Evolutionary conservation across 2,797 vertebrate genomes (phyloP), one percentile per base, ranked within the genome.

Genomic region (Picus viridis): DNA sequence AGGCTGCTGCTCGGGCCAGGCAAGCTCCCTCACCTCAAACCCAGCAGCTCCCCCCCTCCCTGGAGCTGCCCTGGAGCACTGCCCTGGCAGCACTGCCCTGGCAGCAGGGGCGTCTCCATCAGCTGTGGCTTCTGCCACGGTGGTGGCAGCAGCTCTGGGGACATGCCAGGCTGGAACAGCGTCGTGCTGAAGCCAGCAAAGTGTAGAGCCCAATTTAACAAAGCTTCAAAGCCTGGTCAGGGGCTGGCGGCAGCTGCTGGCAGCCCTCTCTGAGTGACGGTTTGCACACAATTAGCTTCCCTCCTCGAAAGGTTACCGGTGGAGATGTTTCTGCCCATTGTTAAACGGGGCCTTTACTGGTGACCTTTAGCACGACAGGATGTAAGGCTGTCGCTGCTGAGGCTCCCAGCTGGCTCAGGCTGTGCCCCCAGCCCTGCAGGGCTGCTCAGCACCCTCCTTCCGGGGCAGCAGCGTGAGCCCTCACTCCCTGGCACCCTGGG

Each of bases 51-150:
- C 5, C 36, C 16, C 2, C 6, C 22, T 1, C 14, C 36, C n/a
- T 26, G n/a, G n/a, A n/a, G n/a, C n/a, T n/a, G n/a, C 6, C 17
- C 63, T 5, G 2, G 26, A 9, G 36, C n/a, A n/a, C 69, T 16
- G 18, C 68, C 51, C 14, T 12, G 9, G 2, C 27, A 18, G 47
- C 18, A 0, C 24, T 1, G 19, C 30, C 69, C 36, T 0, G 0
- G 27, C 1, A 2, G 32, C 59, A 32, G 0, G 0, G 0, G 0
- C 6, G 2, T 2, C 32, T 17, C 17, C 30, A 1, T 0, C 83
- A 7, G 29, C 18, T 10, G 41, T 8, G 19, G 27, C 65, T 32
- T 3, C 24, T 18, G 41, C 32, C 86, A 1, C 0, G 11, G 62
- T 15, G 2, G 0, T 30, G 5, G 65, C 16, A 2, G 9, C 51